Conservation (phyloP, 2,113 vertebrate genomes). For the Solea solea region DNA sequence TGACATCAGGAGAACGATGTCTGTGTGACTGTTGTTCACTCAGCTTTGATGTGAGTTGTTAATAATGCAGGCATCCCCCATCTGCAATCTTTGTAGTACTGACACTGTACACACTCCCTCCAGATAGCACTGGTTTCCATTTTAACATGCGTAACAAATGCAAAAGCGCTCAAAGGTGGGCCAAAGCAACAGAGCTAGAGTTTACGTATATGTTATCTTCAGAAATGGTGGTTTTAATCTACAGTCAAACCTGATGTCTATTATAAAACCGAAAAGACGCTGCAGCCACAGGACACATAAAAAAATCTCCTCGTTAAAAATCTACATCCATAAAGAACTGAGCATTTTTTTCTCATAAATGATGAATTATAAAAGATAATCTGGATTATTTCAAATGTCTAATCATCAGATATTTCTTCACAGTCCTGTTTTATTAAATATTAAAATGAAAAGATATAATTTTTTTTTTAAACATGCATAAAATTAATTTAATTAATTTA, state of each 20-base stretch:
- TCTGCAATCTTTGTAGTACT: slow-evolving; percentile 13
- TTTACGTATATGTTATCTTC: background rate
- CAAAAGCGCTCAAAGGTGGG: background rate
- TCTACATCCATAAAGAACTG: too few species aligned
- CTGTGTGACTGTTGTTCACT: background rate
- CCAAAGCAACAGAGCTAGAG: background rate
- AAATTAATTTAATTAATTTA: too few species aligned
- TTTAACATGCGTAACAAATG: background rate
- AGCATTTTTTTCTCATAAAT: too few species aligned
- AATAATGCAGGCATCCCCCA: slow-evolving; percentile 29
- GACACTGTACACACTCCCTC: background rate
- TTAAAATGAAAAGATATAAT: too few species aligned
- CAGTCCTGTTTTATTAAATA: too few species aligned
- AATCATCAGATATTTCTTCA: too few species aligned
- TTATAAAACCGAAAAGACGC: background rate
- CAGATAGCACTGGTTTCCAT: background rate
- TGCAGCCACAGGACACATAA: background rate
- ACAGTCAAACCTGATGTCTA: too few species aligned
- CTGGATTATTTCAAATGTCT: too few species aligned
- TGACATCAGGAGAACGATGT: slow-evolving; percentile 14
- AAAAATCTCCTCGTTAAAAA: too few species aligned
- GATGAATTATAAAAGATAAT: too few species aligned
- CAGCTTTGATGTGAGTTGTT: background rate
- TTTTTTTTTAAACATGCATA: too few species aligned
- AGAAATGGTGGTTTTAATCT: too few species aligned